These are phyloP conservation scores for Sebastes variabilis DNA, from an alignment of 2,797 vertebrate genomes.

Conservation along the genomic window DNA sequence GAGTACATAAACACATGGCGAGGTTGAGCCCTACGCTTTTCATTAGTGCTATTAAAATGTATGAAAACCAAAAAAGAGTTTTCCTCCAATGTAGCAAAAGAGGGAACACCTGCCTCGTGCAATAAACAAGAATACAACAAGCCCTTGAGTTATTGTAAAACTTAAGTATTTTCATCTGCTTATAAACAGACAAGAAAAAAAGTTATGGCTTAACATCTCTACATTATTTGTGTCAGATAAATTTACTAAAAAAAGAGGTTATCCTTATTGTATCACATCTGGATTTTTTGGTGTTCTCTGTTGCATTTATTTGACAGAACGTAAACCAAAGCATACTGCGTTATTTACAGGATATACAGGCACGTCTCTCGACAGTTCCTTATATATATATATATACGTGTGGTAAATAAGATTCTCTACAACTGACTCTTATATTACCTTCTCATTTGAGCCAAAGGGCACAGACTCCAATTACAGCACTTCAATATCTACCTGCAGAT, in stretches of 20 bases:
- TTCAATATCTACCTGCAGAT: conserved; percentile 76
- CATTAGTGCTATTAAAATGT: conserved; percentile 42
- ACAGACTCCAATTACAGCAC: conserved; percentile 78
- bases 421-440: conserved; percentile 70
- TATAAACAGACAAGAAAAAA: conserved; percentile 21
- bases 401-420: conserved; percentile 64
- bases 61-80: conserved; percentile 23
- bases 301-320: conserved; percentile 7
- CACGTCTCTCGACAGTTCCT: conserved; percentile 31
- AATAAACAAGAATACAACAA: conserved; percentile 60
- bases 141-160: conserved; percentile 69
- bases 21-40: conserved; percentile 41
- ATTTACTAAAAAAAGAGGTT: not conserved
- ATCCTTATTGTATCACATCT: conserved; percentile 9
- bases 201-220: not conserved
- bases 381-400: conserved; percentile 23
- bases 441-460: conserved; percentile 73
- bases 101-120: conserved; percentile 71
- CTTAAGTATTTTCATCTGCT: conserved; percentile 75
- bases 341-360: conserved; percentile 27
- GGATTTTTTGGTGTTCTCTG: not conserved
- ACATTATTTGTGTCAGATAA: conserved; percentile 13
- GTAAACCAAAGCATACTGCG: conserved; percentile 2
- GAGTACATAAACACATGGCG: conserved; percentile 58
- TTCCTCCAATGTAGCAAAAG: conserved; percentile 27